phyloP scores from a whole-genome alignment of 53 echinoderm and acorn worm genomes.

The Pentamera pediparva region DNA sequence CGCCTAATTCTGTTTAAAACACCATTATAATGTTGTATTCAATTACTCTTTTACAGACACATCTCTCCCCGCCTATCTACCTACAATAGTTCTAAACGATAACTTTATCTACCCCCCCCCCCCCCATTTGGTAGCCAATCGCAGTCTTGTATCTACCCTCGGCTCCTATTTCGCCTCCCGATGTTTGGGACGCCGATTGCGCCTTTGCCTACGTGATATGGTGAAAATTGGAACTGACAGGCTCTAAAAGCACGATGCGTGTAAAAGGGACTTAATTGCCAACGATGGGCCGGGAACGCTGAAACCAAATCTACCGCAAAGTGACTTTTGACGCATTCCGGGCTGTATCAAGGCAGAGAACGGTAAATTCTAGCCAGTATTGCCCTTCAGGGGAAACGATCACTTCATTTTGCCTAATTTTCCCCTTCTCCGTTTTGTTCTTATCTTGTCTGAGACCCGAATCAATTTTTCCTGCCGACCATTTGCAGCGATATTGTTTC shows the following conservation, averaged over 20 bases:
- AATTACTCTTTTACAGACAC: too few species aligned
- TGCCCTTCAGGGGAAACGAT: slow-evolving; percentile 30
- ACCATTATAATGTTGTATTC: too few species aligned
- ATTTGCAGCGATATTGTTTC: background rate
- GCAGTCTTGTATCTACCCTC: background rate
- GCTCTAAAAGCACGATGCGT: slow-evolving; percentile 29
- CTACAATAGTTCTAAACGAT: too few species aligned
- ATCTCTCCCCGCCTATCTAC: too few species aligned
- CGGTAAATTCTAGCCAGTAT: slow-evolving; percentile 42
- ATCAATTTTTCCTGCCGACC: too few species aligned
- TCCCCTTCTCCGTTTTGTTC: background rate
- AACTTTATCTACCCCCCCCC: too few species aligned
- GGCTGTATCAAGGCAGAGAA: slow-evolving; percentile 37
- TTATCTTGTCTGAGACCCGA: too few species aligned
- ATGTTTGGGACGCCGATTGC: too few species aligned
- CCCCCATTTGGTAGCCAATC: slow-evolving; percentile 17
- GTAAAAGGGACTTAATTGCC: slow-evolving; percentile 35
- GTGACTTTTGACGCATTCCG: slow-evolving; percentile 36
- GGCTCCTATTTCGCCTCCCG: background rate
- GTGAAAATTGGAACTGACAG: slow-evolving; percentile 14
- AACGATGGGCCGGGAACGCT: slow-evolving; percentile 22
- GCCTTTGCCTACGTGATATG: background rate
- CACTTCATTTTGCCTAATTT: background rate
- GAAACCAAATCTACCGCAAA: slow-evolving; percentile 39
- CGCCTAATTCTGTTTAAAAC: too few species aligned